A percentile compares a stretch with the other conserved stretches of the same genome.
phyloP scores from a whole-genome alignment of 2,113 vertebrate genomes.

The Pholis gunnellus region DNA sequence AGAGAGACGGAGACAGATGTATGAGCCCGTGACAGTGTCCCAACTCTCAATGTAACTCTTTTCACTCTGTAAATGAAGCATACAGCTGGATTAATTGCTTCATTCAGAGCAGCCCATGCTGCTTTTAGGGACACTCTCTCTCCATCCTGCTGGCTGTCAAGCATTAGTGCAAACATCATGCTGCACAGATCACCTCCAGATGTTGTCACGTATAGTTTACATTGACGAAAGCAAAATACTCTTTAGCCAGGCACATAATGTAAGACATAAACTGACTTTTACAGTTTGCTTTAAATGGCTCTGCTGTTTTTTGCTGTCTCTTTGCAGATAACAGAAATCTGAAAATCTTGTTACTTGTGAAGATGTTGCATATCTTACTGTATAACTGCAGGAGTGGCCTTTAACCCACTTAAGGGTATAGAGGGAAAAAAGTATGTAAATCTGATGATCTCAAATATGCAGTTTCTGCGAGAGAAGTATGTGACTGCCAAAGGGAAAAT shows the following conservation, averaged over 20 bases:
- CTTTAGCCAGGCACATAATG: conserved; percentile 34
- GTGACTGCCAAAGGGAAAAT: conserved; percentile 49
- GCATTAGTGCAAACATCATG: conserved; percentile 56
- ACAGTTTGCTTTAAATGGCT: neutral
- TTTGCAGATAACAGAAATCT: neutral
- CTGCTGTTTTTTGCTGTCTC: neutral
- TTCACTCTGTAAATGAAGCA: conserved; percentile 3
- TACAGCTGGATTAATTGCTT: conserved; percentile 35
- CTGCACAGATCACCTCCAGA: conserved; percentile 77
- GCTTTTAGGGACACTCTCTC: conserved; percentile 48
- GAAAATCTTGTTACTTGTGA: neutral
- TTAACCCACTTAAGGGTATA: conserved; percentile 46
- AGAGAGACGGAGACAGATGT: conserved; percentile 23
- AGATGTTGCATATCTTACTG: conserved; percentile 8
- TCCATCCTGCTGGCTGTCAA: conserved; percentile 51
- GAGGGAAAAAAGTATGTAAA: conserved; percentile 54
- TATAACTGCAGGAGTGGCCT: conserved; percentile 19
- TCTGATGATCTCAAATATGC: conserved; percentile 66
- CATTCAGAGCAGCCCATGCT: conserved; percentile 12
- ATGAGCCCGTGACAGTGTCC: conserved; percentile 45
- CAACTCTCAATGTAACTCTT: conserved; percentile 22
- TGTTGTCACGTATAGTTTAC: conserved; percentile 62
- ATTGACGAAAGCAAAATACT: conserved; percentile 52
- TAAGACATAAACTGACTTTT: conserved; percentile 32
- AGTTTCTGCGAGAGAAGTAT: conserved; percentile 37